phyloP scores from a whole-genome alignment of 2,888 invertebrate species.

The Phragmatobia fuliginosa region DNA sequence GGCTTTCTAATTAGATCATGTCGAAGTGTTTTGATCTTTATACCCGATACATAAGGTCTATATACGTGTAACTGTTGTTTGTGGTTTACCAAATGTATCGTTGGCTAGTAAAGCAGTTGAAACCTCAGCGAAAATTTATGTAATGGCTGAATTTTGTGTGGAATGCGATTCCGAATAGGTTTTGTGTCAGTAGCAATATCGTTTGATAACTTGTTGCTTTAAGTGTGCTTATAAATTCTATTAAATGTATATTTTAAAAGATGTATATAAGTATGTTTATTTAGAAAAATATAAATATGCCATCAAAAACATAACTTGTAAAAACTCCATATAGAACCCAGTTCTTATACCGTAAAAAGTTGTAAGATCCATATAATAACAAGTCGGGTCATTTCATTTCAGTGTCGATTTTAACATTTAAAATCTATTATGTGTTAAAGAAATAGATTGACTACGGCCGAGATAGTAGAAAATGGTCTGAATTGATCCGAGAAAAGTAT shows the following conservation, averaged over 20 bases:
- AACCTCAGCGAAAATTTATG: constrained; percentile 60
- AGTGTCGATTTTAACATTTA: too few species aligned
- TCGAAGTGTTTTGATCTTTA: constrained; percentile 27
- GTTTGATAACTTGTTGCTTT: constrained; percentile 20
- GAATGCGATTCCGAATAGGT: constrained; percentile 41
- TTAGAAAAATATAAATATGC: too few species aligned
- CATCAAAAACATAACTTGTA: too few species aligned
- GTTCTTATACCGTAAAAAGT: too few species aligned
- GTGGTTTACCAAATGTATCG: constrained; percentile 21
- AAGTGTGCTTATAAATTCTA: not conserved
- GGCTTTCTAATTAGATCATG: constrained; percentile 50
- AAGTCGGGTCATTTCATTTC: too few species aligned
- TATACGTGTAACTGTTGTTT: constrained; percentile 17
- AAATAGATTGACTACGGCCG: too few species aligned
- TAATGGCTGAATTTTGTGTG: constrained; percentile 45
- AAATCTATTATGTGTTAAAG: too few species aligned
- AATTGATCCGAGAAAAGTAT: too few species aligned
- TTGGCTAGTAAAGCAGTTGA: constrained; percentile 38
- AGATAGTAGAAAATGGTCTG: too few species aligned
- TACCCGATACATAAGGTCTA: constrained; percentile 21
- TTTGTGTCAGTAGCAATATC: constrained; percentile 27
- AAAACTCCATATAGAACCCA: too few species aligned
- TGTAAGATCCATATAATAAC: too few species aligned
- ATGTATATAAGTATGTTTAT: not conserved
- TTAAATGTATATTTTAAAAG: not conserved